These are phyloP conservation scores for Xiphorhynchus elegans DNA, from an alignment of 2,113 vertebrate genomes.

Conservation along the genomic window DNA sequence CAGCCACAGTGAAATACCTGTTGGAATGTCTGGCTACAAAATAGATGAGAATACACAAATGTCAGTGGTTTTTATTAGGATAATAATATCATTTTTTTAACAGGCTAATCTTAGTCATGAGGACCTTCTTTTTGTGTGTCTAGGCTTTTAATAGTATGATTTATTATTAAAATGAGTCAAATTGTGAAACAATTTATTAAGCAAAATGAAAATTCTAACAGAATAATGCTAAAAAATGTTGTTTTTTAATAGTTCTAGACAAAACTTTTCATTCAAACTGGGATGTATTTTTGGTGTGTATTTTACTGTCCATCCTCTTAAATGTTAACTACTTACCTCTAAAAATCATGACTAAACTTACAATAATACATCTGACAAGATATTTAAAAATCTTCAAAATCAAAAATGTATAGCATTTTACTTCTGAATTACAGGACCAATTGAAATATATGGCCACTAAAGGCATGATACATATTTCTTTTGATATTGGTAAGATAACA, in stretches of 20 bases:
- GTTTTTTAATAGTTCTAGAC: background rate
- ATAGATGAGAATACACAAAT: background rate
- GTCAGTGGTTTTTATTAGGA: background rate
- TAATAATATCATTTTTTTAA: background rate
- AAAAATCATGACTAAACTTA: background rate
- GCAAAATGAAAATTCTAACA: background rate
- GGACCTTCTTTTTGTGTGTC: background rate
- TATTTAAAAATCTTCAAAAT: background rate
- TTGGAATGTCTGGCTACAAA: background rate
- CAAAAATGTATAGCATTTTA: background rate
- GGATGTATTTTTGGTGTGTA: background rate
- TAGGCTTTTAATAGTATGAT: background rate
- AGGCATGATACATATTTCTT: background rate
- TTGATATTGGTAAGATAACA: background rate
- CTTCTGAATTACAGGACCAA: background rate
- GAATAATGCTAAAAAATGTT: background rate
- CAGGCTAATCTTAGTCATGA: fast-evolving
- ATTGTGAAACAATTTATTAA: background rate
- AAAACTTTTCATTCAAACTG: background rate
- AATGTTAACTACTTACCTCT: background rate
- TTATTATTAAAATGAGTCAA: background rate
- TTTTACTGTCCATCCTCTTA: background rate
- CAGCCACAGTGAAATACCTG: background rate
- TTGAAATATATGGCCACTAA: background rate
- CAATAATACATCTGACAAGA: background rate